Evolutionary conservation across 2,113 vertebrate species (phyloP), one percentile per base, ranked within the genome.

Genomic region (Coptodon rendalli): DNA sequence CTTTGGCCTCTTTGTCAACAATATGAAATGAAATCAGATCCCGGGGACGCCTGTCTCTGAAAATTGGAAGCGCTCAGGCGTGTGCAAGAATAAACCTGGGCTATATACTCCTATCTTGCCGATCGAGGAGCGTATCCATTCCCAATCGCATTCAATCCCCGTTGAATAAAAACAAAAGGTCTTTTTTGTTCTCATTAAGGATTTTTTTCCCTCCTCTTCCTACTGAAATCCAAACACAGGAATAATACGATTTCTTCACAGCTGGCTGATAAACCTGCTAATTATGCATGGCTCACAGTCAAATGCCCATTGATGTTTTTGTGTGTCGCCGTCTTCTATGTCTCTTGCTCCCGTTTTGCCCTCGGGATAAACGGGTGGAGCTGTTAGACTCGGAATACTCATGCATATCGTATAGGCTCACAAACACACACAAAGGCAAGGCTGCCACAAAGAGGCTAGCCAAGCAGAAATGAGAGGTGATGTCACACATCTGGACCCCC

Each of bases 261-360:
- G 89, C 87, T 88, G 92, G 82, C 83, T 93, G 95, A 94, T 93
- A 91, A 93, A 94, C 73, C 89, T 87, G 89, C 87, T 93, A 90
- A 93, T 95, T 94, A 93, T 93, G 83, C 92, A 53, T 84, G 89
- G 90, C 89, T 89, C 86, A 0, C 27, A 93, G 82, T 91, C 92
- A 90, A 57, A 91, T 73, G 80, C 92, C 85, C 83, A 90, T 79
- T 89, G 91, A 92, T 89, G 83, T 79, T 85, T 83, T 63, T 71
- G 50, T 87, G 87, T 66, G 61, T 91, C 53, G n/a, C 81, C 5
- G 11, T 54, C 59, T 89, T 68, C 57, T 84, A 16, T 79, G 38
- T 82, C 1, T 84, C 57, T 22, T 56, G 57, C 80, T 87, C 80
- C 80, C 19, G 1, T 81, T 87, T 86, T 66, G 82, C 86, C 86